Percentiles rank a stretch among this genome's conserved stretches.
Conservation (phyloP, 2,888 invertebrate species). For the Abrostola triplasia region DNA sequence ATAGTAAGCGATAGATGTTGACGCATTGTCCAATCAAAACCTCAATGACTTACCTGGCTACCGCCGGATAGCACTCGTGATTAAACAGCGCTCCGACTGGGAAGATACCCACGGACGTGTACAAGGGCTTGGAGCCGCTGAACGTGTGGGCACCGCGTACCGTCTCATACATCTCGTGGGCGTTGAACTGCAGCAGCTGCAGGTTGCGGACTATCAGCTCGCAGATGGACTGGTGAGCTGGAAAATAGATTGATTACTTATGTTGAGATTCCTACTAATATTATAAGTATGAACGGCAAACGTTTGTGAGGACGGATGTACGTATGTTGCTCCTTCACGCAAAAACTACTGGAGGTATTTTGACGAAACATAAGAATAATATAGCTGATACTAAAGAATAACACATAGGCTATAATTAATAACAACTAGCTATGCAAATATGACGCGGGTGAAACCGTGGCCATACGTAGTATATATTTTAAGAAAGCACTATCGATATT, state of each 20-base stretch:
- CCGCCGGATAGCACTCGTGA: conserved; percentile 94
- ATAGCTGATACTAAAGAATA: too few species aligned
- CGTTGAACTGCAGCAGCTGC: conserved; percentile 94
- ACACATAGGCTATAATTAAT: too few species aligned
- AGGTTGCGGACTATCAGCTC: conserved; percentile 91
- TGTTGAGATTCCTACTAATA: not conserved
- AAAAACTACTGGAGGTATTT: not conserved
- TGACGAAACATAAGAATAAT: not conserved
- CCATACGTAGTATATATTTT: too few species aligned
- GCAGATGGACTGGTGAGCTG: conserved; percentile 82
- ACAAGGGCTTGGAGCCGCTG: conserved; percentile 85
- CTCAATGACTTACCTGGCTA: conserved; percentile 89
- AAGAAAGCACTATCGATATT: too few species aligned
- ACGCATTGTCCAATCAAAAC: not conserved
- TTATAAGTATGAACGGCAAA: too few species aligned
- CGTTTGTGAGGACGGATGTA: too few species aligned
- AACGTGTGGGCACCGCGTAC: conserved; percentile 85
- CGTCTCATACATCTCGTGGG: conserved; percentile 94
- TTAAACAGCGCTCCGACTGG: conserved; percentile 94
- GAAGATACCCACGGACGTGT: conserved; percentile 92
- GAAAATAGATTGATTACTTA: conserved; percentile 12
- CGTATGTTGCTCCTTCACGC: too few species aligned
- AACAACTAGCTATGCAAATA: too few species aligned
- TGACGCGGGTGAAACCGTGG: too few species aligned
- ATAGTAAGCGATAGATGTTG: too few species aligned